These are phyloP conservation scores for Ellobium chinense DNA, from an alignment of 2,888 invertebrate genomes.

Conservation along the genomic window DNA sequence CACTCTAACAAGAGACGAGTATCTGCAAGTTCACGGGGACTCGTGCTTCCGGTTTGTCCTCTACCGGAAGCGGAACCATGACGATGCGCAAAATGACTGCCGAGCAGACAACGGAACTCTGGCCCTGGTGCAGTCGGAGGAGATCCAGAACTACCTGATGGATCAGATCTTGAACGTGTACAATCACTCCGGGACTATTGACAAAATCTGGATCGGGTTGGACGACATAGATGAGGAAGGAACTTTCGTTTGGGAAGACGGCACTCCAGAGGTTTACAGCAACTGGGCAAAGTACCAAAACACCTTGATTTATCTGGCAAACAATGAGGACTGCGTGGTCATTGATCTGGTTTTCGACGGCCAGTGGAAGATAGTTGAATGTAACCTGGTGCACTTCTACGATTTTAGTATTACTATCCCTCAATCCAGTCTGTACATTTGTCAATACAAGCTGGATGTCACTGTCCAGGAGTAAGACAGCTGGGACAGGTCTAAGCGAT, in stretches of 20 bases:
- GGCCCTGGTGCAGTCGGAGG: conserved; percentile 30
- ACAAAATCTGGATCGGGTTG: conserved; percentile 26
- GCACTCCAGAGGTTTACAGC: background rate
- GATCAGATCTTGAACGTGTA: background rate
- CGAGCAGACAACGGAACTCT: conserved; percentile 16
- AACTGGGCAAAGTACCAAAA: background rate
- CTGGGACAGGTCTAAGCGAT: no score
- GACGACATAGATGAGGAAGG: background rate
- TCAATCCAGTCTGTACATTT: no score
- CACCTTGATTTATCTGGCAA: background rate
- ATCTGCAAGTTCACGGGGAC: background rate
- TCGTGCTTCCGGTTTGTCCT: conserved; percentile 26
- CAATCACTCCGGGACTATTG: background rate
- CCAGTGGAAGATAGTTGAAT: background rate
- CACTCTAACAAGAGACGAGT: background rate
- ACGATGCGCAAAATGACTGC: conserved; percentile 12
- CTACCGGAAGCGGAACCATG: background rate
- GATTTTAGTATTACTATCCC: no score
- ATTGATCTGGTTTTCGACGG: background rate
- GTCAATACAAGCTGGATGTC: no score
- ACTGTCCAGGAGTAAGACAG: no score
- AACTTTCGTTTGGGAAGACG: conserved; percentile 20
- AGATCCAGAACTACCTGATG: conserved; percentile 19
- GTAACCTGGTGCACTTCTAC: no score
- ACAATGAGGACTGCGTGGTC: background rate